Evolutionary conservation across 2,888 invertebrate species (phyloP).

Genomic region (Tetanocera ferruginea): DNA sequence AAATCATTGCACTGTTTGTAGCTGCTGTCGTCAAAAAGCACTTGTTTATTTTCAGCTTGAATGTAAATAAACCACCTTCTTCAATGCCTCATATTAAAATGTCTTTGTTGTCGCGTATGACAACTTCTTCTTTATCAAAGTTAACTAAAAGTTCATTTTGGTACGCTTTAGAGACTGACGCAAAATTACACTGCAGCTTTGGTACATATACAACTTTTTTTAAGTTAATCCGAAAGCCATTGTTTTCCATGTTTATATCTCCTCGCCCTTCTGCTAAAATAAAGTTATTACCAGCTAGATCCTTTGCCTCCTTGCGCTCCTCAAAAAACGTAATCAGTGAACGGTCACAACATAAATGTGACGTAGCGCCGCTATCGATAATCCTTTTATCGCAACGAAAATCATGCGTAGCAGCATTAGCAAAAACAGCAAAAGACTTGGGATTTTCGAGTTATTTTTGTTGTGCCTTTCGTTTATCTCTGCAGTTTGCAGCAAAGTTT

Average conservation of each 20-base stretch:
- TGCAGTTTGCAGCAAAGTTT: slow-evolving; percentile 19
- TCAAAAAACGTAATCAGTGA: background rate
- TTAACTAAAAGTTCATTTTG: background rate
- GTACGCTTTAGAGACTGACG: background rate
- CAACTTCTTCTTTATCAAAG: background rate
- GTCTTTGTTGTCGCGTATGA: background rate
- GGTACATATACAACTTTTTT: slow-evolving; percentile 5
- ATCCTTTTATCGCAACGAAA: background rate
- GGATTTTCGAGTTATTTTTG: slow-evolving; percentile 7
- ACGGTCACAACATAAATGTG: background rate
- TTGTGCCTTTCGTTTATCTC: slow-evolving; percentile 9
- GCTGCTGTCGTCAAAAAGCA: background rate
- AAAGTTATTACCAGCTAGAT: background rate
- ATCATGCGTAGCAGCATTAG: background rate
- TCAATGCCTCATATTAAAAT: background rate
- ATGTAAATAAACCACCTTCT: background rate
- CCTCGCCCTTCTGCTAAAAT: slow-evolving; percentile 8
- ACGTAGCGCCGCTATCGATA: background rate
- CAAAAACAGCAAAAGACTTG: no score
- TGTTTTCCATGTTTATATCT: background rate
- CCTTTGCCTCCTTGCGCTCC: background rate
- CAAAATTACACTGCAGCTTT: slow-evolving; percentile 6
- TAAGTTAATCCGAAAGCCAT: background rate
- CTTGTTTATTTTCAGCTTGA: background rate
- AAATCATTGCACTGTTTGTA: no score